Evolutionary conservation across 2,888 invertebrate species (phyloP), one percentile per base, ranked within the genome.

Genomic region (Papilio elwesi): DNA sequence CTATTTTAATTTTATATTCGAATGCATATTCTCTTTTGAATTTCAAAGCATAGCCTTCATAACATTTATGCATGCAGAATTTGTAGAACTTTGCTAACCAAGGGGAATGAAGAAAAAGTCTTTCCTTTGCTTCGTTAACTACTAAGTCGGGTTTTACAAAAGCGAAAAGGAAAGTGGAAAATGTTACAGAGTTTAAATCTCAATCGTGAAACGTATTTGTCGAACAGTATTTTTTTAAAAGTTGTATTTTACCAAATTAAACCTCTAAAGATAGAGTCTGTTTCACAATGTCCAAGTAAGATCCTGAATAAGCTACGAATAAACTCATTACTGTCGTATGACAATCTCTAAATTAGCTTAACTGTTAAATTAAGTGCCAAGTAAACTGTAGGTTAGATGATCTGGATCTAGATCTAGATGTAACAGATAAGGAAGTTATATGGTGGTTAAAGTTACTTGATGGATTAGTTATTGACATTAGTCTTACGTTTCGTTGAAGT

Each of bases 101-200:
- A 47, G 52, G 52, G 43, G 70, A 70, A 69, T 68, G 59, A 53
- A 59, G 68, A 62, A 70, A 63, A 63, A 47, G 36, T 16, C 10
- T 53, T 64, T 63, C 15, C 52, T 70, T 26, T 26, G 63, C 63
- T 70, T 63, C 70, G 63, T 70, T 70, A 64, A 63, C 52, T 63
- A 47, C 47, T 15, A 47, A 70, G 52, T 15, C 26, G 52, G 38
- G 47, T 70, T 70, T 59, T 47, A 53, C 70, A 26, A 26, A 16
- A 63, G 57, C 36, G 57, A 59, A 59, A n/a, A 7, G 12, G 26
- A 9, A 63, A 6, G 7, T 63, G 47, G 13, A 64, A 63, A 70
- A 16, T 53, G 12, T 53, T 63, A 15, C 15, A 52, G 16, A 36
- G 10, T 59, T 51, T 10, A 12, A 59, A 51, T 59, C 55, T 12